These are phyloP conservation scores for Siniperca obscura DNA, from an alignment of 2,797 vertebrate species.

Conservation along the genomic window DNA sequence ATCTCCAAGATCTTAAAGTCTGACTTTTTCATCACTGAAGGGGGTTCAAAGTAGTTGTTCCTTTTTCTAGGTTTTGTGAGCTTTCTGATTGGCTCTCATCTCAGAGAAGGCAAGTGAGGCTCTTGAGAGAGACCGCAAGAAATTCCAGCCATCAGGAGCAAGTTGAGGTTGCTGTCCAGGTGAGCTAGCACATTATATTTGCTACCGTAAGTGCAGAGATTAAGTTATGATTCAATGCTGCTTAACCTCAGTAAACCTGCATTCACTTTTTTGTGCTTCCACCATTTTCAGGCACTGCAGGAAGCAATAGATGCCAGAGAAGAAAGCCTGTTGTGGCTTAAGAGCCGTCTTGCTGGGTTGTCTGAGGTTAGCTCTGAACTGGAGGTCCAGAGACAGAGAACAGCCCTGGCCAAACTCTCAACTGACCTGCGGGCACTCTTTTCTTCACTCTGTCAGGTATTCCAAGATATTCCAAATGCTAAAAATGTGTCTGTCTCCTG, in stretches of 20 bases:
- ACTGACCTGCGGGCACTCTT: slow-evolving; percentile 85
- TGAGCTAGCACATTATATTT: slow-evolving; percentile 56
- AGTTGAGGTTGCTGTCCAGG: slow-evolving; percentile 83
- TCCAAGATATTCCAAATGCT: neutral
- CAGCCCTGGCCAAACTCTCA: slow-evolving; percentile 88
- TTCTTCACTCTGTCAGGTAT: slow-evolving; percentile 89
- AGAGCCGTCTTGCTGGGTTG: slow-evolving; percentile 86
- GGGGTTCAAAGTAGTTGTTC: slow-evolving; percentile 1
- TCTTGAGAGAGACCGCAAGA: slow-evolving; percentile 80
- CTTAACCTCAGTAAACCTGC: neutral
- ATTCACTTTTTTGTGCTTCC: slow-evolving; percentile 16
- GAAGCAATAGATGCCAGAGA: slow-evolving; percentile 82
- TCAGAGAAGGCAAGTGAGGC: slow-evolving; percentile 85
- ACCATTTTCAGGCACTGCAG: slow-evolving; percentile 83
- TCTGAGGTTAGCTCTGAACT: slow-evolving; percentile 86
- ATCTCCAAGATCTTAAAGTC: slow-evolving; percentile 1
- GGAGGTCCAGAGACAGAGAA: slow-evolving; percentile 88
- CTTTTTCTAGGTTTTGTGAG: slow-evolving; percentile 85
- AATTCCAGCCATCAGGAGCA: slow-evolving; percentile 83
- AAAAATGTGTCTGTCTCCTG: neutral
- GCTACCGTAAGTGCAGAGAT: neutral
- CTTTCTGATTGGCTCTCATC: slow-evolving; percentile 88
- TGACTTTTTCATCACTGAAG: neutral
- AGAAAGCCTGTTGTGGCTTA: slow-evolving; percentile 90
- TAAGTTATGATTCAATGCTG: neutral